Evolutionary conservation across 2,113 vertebrate species (phyloP).

Genomic region (Corythornis vintsioides): DNA sequence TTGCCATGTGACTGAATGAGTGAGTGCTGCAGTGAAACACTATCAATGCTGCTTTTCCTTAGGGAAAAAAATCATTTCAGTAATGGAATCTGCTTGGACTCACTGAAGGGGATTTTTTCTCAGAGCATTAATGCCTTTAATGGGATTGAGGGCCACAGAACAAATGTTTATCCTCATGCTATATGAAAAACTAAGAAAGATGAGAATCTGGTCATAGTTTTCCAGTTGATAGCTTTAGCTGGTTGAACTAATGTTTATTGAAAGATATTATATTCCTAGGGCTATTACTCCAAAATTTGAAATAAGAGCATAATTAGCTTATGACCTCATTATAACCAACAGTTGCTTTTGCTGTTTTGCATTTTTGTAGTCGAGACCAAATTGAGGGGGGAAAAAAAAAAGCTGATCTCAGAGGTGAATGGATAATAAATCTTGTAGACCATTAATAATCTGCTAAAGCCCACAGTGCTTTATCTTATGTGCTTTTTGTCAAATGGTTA

Average conservation of each 20-base stretch:
- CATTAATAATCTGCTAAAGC: conserved; percentile 43
- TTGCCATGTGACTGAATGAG: neutral
- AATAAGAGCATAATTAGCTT: conserved; percentile 5
- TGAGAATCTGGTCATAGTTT: neutral
- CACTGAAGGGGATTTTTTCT: neutral
- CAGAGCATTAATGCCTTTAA: neutral
- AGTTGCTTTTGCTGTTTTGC: conserved; percentile 3
- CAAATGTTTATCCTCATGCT: neutral
- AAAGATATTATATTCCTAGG: neutral
- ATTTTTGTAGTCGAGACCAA: neutral
- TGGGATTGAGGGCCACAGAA: neutral
- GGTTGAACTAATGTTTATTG: neutral
- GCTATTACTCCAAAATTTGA: neutral
- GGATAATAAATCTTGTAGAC: conserved; percentile 18
- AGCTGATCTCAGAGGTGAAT: neutral
- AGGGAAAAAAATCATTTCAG: neutral
- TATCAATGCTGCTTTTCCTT: neutral
- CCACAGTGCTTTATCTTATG: neutral
- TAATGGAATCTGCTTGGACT: neutral
- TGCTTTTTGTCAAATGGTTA: conserved; percentile 27
- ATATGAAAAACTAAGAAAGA: neutral
- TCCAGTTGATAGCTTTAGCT: neutral
- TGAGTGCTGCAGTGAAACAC: neutral
- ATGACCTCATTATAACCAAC: conserved; percentile 8
- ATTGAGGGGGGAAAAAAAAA: neutral